Conservation (phyloP, 2,888 invertebrate species). For the Parascotia fuliginaria region DNA sequence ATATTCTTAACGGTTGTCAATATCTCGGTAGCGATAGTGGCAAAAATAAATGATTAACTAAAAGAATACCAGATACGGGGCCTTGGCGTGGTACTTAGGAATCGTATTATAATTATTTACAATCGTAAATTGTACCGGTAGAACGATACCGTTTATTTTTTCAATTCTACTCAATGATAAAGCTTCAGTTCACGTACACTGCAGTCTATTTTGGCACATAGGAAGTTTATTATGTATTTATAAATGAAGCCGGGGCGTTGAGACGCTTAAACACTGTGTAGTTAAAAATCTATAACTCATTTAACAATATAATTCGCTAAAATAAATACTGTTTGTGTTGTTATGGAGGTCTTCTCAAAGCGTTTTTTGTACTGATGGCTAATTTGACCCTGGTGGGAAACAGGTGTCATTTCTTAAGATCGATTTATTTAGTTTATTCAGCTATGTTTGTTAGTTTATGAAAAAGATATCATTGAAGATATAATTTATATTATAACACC, state of each 20-base stretch:
- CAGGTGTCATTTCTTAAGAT: conserved; percentile 11
- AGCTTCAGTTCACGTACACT: conserved; percentile 37
- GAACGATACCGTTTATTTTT: conserved; percentile 71
- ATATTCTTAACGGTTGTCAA: conserved; percentile 37
- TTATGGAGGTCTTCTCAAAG: conserved; percentile 25
- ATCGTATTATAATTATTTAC: conserved; percentile 69
- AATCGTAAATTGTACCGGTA: conserved; percentile 69
- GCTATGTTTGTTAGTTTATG: too few relatives aligned
- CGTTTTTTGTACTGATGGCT: conserved; percentile 11
- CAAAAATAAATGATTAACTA: conserved; percentile 46
- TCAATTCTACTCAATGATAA: conserved; percentile 62
- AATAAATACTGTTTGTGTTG: conserved; percentile 29
- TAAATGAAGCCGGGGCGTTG: conserved; percentile 42
- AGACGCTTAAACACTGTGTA: conserved; percentile 31
- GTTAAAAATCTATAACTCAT: conserved; percentile 14
- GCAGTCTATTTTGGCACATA: conserved; percentile 53
- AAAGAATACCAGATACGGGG: conserved; percentile 42
- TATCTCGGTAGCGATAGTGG: conserved; percentile 25
- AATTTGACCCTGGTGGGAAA: conserved; percentile 11
- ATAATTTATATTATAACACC: too few relatives aligned
- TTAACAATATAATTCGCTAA: conserved; percentile 38
- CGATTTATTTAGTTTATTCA: too few relatives aligned
- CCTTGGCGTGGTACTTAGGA: conserved; percentile 52
- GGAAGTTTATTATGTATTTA: conserved; percentile 58
- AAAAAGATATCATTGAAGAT: too few relatives aligned